These are phyloP conservation scores for Epinotia brunnichana DNA, from an alignment of 2,888 invertebrate species.

Conservation along the genomic window DNA sequence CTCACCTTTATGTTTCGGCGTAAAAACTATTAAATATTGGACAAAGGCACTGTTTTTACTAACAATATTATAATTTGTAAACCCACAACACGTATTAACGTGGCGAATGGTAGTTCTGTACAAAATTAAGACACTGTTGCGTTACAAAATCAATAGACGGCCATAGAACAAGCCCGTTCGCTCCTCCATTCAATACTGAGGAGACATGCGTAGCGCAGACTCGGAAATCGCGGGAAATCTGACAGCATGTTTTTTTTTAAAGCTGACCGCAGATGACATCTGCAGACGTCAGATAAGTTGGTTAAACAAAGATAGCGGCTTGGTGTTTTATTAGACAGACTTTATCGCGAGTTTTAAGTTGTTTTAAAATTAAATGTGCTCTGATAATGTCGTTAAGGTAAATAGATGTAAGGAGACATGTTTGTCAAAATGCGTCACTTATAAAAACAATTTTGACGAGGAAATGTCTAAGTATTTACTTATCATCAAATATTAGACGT, in stretches of 20 bases:
- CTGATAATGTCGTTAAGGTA: constrained; percentile 21
- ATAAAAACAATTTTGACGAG: neutral
- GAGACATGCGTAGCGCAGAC: constrained; percentile 72
- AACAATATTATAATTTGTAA: constrained; percentile 37
- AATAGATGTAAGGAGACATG: constrained; percentile 13
- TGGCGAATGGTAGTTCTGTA: constrained; percentile 55
- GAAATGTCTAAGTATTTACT: too few species aligned
- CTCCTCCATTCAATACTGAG: constrained; percentile 73
- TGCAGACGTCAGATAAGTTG: constrained; percentile 27
- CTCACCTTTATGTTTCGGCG: constrained; percentile 59
- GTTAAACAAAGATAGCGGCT: constrained; percentile 23
- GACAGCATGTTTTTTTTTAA: constrained; percentile 69
- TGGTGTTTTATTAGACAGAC: neutral
- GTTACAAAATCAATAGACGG: constrained; percentile 72
- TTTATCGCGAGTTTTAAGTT: constrained; percentile 19
- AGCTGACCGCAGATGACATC: constrained; percentile 37
- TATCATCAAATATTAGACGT: too few species aligned
- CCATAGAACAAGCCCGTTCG: constrained; percentile 61
- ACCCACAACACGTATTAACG: constrained; percentile 64
- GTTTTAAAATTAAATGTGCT: constrained; percentile 10
- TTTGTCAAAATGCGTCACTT: neutral
- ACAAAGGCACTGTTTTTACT: constrained; percentile 67
- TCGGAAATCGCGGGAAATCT: constrained; percentile 73
- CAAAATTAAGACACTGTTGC: constrained; percentile 68
- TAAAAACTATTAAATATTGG: constrained; percentile 55